A percentile compares a stretch with the other conserved stretches of the same genome.
Conservation (phyloP, 2,113 vertebrate species). For the Anseranas semipalmata region DNA sequence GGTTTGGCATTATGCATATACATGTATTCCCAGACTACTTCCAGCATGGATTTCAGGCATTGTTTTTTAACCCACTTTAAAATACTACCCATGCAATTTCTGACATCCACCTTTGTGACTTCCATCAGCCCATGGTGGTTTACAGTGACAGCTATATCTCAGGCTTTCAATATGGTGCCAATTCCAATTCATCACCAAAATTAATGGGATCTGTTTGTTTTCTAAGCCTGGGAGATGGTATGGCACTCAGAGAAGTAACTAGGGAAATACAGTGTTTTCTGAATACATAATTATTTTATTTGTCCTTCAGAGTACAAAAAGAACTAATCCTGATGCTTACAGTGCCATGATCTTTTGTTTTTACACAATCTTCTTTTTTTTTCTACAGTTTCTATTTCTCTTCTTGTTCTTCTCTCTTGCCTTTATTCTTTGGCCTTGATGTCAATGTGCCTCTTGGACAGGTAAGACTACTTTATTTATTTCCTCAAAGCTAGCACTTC, state of each 20-base stretch:
- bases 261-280: not conserved
- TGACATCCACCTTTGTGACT: not conserved
- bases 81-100: not conserved
- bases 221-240: not conserved
- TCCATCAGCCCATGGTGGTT: not conserved
- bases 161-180: not conserved
- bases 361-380: constrained; percentile 74
- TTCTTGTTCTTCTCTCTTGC: constrained; percentile 99
- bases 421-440: constrained; percentile 99
- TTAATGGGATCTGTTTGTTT: not conserved
- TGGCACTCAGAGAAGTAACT: not conserved
- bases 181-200: not conserved
- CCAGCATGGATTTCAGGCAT: not conserved
- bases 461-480: constrained; percentile 84
- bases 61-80: not conserved
- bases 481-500: constrained; percentile 4
- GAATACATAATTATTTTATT: not conserved
- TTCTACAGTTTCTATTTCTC: constrained; percentile 95
- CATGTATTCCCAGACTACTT: not conserved
- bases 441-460: constrained; percentile 89
- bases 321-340: constrained; percentile 15
- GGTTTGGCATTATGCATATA: not conserved
- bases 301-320: not conserved
- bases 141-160: not conserved
- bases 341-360: constrained; percentile 13